phyloP scores from a whole-genome alignment of 1,140 invertebrate genomes.

The Acyrthosiphon pisum region DNA sequence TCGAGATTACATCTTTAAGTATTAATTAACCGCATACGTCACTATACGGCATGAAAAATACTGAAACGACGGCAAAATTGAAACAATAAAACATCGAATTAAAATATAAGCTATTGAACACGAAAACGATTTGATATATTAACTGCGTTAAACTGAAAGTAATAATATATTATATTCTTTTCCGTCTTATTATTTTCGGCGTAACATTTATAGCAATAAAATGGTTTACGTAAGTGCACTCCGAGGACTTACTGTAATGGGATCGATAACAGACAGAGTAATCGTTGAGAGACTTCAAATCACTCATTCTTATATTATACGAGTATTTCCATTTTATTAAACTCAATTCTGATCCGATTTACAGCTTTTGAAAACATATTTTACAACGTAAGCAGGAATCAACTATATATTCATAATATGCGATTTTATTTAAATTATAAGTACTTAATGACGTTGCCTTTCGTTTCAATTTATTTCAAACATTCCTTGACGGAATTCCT shows the following conservation, averaged over 20 bases:
- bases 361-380: not conserved
- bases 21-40: not conserved
- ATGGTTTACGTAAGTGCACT: not conserved
- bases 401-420: not conserved
- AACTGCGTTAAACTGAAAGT: not conserved
- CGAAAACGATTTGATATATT: not conserved
- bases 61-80: not conserved
- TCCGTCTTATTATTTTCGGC: not conserved
- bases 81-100: not conserved
- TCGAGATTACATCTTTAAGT: not conserved
- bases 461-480: not conserved
- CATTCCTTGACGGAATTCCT: not conserved
- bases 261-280: not conserved
- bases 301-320: not conserved
- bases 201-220: not conserved
- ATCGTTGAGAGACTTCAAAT: conserved; percentile 31
- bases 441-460: not conserved
- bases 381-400: conserved; percentile 11
- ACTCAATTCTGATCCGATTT: conserved; percentile 11
- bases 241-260: not conserved
- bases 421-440: not conserved
- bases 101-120: not conserved
- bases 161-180: not conserved
- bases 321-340: conserved; percentile 30
- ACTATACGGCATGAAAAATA: not conserved